phyloP scores from a whole-genome alignment of 2,113 vertebrate species.

The Centrocercus urophasianus region DNA sequence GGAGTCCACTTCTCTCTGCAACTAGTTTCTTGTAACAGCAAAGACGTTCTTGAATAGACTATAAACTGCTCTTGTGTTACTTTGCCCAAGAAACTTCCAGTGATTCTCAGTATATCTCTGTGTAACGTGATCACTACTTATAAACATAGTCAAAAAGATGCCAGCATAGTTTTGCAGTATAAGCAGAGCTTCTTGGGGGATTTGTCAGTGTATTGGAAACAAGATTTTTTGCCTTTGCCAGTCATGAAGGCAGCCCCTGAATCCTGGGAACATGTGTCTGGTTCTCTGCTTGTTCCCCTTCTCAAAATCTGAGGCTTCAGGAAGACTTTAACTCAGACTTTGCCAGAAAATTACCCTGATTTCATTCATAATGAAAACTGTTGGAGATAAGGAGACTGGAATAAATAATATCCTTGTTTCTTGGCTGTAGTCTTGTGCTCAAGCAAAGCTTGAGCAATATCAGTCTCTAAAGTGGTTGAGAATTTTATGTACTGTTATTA shows the following conservation, averaged over 20 bases:
- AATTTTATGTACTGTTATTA: background rate
- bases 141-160: conserved; percentile 52
- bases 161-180: conserved; percentile 11
- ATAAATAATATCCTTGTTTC: background rate
- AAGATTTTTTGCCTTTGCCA: conserved; percentile 28
- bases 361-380: background rate
- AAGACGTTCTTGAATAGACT: conserved; percentile 15
- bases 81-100: conserved; percentile 37
- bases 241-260: background rate
- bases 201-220: conserved; percentile 57
- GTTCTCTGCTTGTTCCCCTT: background rate
- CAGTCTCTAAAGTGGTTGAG: background rate
- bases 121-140: conserved; percentile 5
- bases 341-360: background rate
- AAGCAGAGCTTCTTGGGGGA: background rate
- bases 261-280: background rate
- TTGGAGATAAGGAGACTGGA: background rate
- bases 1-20: background rate
- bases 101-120: background rate
- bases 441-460: background rate
- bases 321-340: background rate
- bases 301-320: background rate
- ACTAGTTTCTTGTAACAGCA: background rate
- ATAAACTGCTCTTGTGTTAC: background rate
- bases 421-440: background rate